Evolutionary conservation across 2,888 invertebrate species (phyloP).

Genomic region (Tiliacea citrago): DNA sequence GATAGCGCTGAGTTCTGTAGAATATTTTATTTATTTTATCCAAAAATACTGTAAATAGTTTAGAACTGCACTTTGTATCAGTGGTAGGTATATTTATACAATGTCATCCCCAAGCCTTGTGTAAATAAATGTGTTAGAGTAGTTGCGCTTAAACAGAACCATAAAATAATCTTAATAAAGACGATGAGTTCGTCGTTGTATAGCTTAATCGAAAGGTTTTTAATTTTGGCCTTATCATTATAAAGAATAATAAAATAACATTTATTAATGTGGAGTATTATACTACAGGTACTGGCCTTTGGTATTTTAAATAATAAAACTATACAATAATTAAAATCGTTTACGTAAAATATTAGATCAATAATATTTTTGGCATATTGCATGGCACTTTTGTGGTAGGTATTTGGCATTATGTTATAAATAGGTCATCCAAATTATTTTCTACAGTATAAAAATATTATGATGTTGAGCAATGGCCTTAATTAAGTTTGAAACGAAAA

Average conservation of each 20-base stretch:
- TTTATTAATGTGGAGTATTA: slow-evolving; percentile 81
- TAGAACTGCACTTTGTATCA: slow-evolving; percentile 22
- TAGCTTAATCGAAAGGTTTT: slow-evolving; percentile 26
- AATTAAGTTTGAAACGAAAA: slow-evolving; percentile 81
- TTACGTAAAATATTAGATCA: slow-evolving; percentile 50
- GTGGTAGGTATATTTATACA: slow-evolving; percentile 13
- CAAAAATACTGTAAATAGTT: slow-evolving; percentile 53
- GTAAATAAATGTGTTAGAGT: slow-evolving; percentile 44
- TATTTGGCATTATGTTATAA: slow-evolving; percentile 80
- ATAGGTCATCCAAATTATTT: slow-evolving; percentile 74
- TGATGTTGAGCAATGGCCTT: slow-evolving; percentile 85
- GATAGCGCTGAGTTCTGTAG: slow-evolving; percentile 10
- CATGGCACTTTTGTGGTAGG: slow-evolving; percentile 77
- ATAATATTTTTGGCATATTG: slow-evolving; percentile 71
- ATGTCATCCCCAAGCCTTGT: slow-evolving; percentile 37
- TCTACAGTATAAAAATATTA: slow-evolving; percentile 80
- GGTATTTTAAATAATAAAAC: slow-evolving; percentile 71
- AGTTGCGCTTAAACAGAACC: slow-evolving; percentile 36
- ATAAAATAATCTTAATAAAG: slow-evolving; percentile 33
- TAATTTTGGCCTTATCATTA: slow-evolving; percentile 65
- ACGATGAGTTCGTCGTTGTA: slow-evolving; percentile 39
- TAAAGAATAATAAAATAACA: slow-evolving; percentile 76
- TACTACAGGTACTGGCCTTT: slow-evolving; percentile 88
- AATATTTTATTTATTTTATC: slow-evolving; percentile 15
- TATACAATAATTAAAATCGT: slow-evolving; percentile 56